phyloP scores from a whole-genome alignment of 2,113 vertebrate genomes.

The Oryzias curvinotus region DNA sequence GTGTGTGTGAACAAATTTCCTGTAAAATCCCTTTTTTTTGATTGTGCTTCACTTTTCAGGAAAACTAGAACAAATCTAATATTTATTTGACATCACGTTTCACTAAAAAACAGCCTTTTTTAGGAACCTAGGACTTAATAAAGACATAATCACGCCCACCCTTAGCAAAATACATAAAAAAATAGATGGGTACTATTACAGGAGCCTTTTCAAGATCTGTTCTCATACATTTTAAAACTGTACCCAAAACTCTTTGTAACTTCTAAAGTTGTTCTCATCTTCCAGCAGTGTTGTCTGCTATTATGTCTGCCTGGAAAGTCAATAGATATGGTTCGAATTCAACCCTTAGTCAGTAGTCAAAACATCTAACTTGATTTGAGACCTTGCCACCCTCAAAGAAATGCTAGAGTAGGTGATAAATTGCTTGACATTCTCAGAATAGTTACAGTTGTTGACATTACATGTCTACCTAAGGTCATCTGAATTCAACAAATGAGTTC shows the following conservation, averaged over 20 bases:
- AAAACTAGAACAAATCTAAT: no score
- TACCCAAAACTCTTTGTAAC: not conserved
- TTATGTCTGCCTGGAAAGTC: conserved; percentile 38
- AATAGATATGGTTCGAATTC: conserved; percentile 30
- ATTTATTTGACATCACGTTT: no score
- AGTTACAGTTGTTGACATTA: conserved; percentile 19
- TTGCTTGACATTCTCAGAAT: conserved; percentile 8
- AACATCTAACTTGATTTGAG: conserved; percentile 46
- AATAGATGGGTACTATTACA: not conserved
- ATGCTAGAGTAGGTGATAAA: conserved; percentile 19
- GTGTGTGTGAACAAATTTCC: no score
- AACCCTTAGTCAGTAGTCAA: conserved; percentile 35
- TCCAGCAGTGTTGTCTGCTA: conserved; percentile 9
- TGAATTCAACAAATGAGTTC: conserved; percentile 38
- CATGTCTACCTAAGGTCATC: conserved; percentile 31
- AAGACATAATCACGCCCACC: not conserved
- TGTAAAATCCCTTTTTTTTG: no score
- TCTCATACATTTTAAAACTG: not conserved
- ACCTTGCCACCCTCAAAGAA: conserved; percentile 3
- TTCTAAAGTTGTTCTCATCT: conserved; percentile 1
- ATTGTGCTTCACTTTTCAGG: no score
- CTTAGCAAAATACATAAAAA: not conserved
- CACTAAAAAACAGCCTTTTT: no score
- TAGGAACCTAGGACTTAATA: no score
- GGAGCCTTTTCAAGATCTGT: not conserved